Evolutionary conservation across 2,113 vertebrate genomes (phyloP).

Genomic region (Siniperca chuatsi): DNA sequence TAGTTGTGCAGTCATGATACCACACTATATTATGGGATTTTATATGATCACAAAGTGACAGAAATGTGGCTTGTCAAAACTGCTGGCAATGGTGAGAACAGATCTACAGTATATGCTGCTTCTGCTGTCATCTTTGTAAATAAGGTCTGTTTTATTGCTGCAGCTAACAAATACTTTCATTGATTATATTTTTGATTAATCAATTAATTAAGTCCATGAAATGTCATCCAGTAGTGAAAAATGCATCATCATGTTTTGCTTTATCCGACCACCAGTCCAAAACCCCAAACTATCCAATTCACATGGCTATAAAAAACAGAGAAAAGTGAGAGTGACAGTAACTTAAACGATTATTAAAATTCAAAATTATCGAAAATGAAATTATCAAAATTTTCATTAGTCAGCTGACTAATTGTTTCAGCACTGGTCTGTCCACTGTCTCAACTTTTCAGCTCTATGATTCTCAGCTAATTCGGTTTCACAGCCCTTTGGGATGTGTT

Average conservation of each 20-base stretch:
- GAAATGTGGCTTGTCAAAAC: not conserved
- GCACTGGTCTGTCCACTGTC: not conserved
- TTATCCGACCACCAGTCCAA: not conserved
- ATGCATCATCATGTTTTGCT: not conserved
- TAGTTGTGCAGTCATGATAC: not conserved
- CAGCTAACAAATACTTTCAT: not conserved
- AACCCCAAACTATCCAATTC: not conserved
- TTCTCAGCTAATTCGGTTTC: not conserved
- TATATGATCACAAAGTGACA: not conserved
- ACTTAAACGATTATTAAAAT: not conserved
- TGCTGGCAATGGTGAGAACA: not conserved
- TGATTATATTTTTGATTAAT: too few relatives aligned
- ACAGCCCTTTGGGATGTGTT: not conserved
- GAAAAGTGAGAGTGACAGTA: not conserved
- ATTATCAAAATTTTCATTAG: not conserved
- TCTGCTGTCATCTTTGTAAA: too few relatives aligned
- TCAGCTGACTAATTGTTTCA: not conserved
- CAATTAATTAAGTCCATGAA: not conserved
- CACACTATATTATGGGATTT: not conserved
- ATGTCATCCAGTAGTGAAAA: not conserved
- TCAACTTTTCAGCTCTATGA: not conserved
- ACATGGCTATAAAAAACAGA: not conserved
- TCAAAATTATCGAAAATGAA: too few relatives aligned
- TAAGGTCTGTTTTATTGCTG: not conserved
- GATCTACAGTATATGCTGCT: not conserved